phyloP scores from a whole-genome alignment of 2,113 vertebrate species.

The Atherinomorus stipes region DNA sequence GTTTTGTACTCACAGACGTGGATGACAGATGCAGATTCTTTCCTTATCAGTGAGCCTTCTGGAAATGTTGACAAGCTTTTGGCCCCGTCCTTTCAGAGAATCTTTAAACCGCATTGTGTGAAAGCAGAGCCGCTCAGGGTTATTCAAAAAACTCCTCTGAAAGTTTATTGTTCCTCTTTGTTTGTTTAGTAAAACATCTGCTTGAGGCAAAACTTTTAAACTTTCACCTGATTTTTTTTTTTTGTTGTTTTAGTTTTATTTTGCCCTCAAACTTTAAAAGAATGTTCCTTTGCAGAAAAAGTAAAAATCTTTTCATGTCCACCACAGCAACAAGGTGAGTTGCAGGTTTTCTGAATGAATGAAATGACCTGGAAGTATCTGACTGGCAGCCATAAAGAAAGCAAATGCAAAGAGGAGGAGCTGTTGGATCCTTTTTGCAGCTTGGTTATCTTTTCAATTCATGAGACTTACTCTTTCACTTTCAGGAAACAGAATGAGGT shows the following conservation, averaged over 20 bases:
- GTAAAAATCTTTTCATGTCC: neutral
- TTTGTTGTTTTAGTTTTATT: neutral
- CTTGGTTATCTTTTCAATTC: neutral
- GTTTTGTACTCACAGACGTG: neutral
- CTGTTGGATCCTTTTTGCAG: neutral
- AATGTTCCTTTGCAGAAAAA: too few relatives aligned
- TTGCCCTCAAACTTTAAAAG: neutral
- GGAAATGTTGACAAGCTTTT: neutral
- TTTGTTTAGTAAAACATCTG: neutral
- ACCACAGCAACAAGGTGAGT: neutral
- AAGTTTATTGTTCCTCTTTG: neutral
- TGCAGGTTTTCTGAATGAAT: neutral
- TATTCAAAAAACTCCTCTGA: neutral
- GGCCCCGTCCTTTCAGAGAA: neutral
- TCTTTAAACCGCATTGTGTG: neutral
- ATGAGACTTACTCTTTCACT: neutral
- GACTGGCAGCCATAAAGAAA: neutral
- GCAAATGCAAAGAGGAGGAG: neutral
- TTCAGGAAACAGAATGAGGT: neutral
- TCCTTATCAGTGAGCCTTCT: too few relatives aligned
- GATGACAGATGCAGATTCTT: neutral
- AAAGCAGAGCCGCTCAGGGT: neutral
- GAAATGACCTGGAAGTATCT: neutral
- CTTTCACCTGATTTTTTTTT: neutral
- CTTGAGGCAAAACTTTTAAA: neutral